Evolutionary conservation across 2,797 vertebrate species (phyloP), one percentile per base, ranked within the genome.

Genomic region (Microctenopoma lineatum): DNA sequence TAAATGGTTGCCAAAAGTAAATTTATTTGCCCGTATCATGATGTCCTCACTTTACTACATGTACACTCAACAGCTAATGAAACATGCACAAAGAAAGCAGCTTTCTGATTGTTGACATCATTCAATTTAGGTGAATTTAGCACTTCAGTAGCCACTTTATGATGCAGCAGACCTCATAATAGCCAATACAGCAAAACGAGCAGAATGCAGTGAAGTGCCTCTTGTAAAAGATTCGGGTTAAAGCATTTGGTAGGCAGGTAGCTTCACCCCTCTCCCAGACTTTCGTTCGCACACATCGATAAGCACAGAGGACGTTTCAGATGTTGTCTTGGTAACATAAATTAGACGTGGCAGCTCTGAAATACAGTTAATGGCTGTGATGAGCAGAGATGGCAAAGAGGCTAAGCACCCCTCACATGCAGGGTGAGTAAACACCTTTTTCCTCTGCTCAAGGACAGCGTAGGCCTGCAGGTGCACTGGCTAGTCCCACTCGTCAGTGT

Each of bases 261-360:
- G 38, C 54, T 54, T 12, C 46, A 15, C 48, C 41, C 60, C 39
- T 48, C 14, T n/a, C 46, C 4, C 45, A 10, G 5, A 0, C 45
- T 36, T 36, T 25, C 42, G n/a, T 52, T 21, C 39, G 7, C 51
- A 29, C 50, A 71, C 39, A 46, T 53, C 51, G 8, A 50, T 66
- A 51, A 53, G 53, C 59, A 80, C 3, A 18, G 32, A 56, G 59
- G 60, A 51, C 60, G 34, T 52, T 45, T 45, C 58, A 75, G 58
- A 73, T 57, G 78, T 87, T 78, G 72, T 69, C 79, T 39, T 59
- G 77, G 77, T 61, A 76, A 84, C 66, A 10, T 68, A 52, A 67
- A 53, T 70, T 65, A 56, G 60, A 64, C 4, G 58, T 73, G 69
- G 70, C 60, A 69, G 32, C 52, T 51, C 60, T 73, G 64, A 65